Percentiles rank a stretch among this genome's conserved stretches.
phyloP scores from a whole-genome alignment of 1,140 invertebrate genomes.

The Hydropsyche tenuis region DNA sequence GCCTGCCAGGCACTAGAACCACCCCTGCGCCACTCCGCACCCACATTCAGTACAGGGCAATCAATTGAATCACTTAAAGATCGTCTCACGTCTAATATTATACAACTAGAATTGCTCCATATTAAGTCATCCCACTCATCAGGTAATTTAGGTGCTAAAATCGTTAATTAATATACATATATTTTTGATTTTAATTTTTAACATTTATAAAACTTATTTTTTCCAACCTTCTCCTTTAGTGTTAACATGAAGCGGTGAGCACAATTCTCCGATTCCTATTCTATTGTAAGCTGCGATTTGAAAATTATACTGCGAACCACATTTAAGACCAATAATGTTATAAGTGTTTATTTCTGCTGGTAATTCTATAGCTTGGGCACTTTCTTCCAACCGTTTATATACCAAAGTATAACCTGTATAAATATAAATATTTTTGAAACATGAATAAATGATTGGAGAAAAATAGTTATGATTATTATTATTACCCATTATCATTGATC shows the following conservation, averaged over 20 bases:
- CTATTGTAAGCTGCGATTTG: slow-evolving; percentile 69
- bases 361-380: slow-evolving; percentile 65
- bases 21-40: slow-evolving; percentile 55
- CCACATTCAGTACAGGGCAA: slow-evolving; percentile 45
- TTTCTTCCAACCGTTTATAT: slow-evolving; percentile 65
- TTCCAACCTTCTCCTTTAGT: slow-evolving; percentile 64
- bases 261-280: slow-evolving; percentile 69
- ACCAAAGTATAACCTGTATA: slow-evolving; percentile 64
- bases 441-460: neutral
- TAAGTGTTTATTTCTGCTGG: slow-evolving; percentile 67
- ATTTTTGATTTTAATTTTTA: neutral
- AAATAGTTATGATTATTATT: neutral
- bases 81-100: slow-evolving; percentile 63
- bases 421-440: neutral
- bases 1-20: slow-evolving; percentile 56
- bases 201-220: neutral
- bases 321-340: slow-evolving; percentile 68
- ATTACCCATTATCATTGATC: slow-evolving; percentile 67
- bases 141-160: slow-evolving; percentile 57
- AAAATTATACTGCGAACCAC: slow-evolving; percentile 68
- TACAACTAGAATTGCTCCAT: slow-evolving; percentile 61
- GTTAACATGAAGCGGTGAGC: slow-evolving; percentile 62
- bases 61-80: slow-evolving; percentile 33
- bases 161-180: slow-evolving; percentile 2
- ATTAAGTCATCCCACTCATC: slow-evolving; percentile 61